A percentile compares a stretch with the other conserved stretches of the same genome.
phyloP scores from a whole-genome alignment of 2,113 vertebrate species.

The Isichthys henryi region DNA sequence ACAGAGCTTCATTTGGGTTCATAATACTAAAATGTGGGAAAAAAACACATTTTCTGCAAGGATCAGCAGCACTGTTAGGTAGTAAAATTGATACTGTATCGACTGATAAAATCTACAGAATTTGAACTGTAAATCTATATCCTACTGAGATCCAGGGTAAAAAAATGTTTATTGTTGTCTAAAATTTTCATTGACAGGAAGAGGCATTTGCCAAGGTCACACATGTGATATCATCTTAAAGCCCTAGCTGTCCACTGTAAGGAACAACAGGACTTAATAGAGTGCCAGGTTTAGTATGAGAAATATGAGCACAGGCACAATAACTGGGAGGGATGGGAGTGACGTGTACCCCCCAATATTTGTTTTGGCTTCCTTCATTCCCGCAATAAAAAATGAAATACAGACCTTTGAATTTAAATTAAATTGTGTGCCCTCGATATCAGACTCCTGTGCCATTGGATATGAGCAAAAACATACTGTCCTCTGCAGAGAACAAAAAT shows the following conservation, averaged over 20 bases:
- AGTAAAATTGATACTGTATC: not conserved
- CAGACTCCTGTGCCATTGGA: not conserved
- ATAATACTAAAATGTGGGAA: not conserved
- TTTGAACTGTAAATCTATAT: not conserved
- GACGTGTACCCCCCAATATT: not conserved
- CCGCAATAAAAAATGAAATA: not conserved
- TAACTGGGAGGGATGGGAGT: not conserved
- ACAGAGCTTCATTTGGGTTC: not conserved
- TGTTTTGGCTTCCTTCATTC: not conserved
- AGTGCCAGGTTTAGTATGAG: not conserved
- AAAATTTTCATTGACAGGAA: not conserved
- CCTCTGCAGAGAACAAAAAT: not conserved
- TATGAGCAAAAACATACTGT: not conserved
- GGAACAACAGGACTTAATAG: not conserved
- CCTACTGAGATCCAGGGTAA: not conserved
- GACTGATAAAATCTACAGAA: not conserved
- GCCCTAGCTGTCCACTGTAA: not conserved
- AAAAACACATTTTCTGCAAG: not conserved
- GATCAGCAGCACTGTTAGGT: not conserved
- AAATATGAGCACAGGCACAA: not conserved
- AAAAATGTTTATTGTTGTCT: not conserved
- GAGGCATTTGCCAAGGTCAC: not conserved
- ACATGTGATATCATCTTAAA: not conserved
- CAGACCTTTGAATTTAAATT: not conserved
- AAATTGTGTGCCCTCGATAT: not conserved